phyloP scores from a whole-genome alignment of 2,797 vertebrate genomes.

The Otolemur crassicaudatus region DNA sequence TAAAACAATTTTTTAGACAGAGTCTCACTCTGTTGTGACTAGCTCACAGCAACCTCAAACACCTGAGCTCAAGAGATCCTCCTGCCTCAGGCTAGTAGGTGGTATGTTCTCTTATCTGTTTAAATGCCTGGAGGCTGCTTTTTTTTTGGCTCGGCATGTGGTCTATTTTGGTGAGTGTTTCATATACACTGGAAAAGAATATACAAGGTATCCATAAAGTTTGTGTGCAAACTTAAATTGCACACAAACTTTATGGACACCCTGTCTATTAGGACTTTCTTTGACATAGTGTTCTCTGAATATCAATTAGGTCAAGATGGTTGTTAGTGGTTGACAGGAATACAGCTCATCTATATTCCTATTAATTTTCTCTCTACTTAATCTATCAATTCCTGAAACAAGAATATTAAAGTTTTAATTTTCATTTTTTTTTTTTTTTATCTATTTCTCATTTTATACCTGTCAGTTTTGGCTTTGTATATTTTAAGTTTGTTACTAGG shows the following conservation, averaged over 20 bases:
- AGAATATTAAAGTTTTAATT: neutral
- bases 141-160: neutral
- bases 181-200: neutral
- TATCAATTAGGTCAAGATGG: neutral
- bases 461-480: neutral
- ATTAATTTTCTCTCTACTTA: neutral
- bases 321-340: neutral
- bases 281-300: neutral
- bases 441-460: neutral
- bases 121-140: neutral
- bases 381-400: slow-evolving; percentile 4
- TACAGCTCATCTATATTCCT: neutral
- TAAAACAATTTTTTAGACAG: too few relatives aligned
- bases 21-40: too few relatives aligned
- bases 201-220: too few relatives aligned
- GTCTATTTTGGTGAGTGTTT: neutral
- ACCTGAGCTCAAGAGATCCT: too few relatives aligned
- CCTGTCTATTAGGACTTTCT: neutral
- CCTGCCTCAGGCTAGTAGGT: too few relatives aligned
- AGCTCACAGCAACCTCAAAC: too few relatives aligned
- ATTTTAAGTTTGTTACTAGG: neutral
- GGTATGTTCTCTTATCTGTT: neutral
- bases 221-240: too few relatives aligned
- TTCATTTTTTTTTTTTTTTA: neutral
- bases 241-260: too few relatives aligned